phyloP scores from a whole-genome alignment of 2,113 vertebrate species.

The Anthoscopus minutus region DNA sequence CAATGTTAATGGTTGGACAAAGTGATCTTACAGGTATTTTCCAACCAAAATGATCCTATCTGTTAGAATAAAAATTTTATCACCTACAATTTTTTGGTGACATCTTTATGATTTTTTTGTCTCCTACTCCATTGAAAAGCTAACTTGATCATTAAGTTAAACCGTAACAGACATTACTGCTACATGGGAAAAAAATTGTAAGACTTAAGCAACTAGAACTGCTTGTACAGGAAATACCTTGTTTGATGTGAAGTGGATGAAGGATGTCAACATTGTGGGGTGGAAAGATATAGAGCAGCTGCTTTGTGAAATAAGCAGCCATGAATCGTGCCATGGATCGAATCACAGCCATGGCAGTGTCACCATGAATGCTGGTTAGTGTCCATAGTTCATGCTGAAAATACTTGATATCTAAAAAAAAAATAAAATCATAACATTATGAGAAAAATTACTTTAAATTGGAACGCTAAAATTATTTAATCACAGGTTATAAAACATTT shows the following conservation, averaged over 20 bases:
- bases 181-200: rapidly evolving
- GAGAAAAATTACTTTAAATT: not conserved
- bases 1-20: not conserved
- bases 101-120: not conserved
- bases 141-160: not conserved
- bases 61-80: not conserved
- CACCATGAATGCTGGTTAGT: constrained; percentile 61
- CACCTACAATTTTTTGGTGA: not conserved
- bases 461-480: not conserved
- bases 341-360: constrained; percentile 77
- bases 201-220: not conserved
- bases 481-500: not conserved
- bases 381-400: constrained; percentile 43
- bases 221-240: constrained; percentile 63
- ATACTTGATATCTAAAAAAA: constrained; percentile 31
- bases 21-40: not conserved
- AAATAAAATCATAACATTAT: not conserved
- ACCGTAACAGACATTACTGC: not conserved
- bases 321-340: constrained; percentile 90
- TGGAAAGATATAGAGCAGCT: constrained; percentile 79
- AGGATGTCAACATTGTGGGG: constrained; percentile 82
- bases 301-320: constrained; percentile 91
- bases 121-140: not conserved
- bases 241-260: constrained; percentile 78
- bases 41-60: not conserved